Base-by-base conservation (phyloP, 2,797 vertebrate species). In the Sitta carolinensis region DNA sequence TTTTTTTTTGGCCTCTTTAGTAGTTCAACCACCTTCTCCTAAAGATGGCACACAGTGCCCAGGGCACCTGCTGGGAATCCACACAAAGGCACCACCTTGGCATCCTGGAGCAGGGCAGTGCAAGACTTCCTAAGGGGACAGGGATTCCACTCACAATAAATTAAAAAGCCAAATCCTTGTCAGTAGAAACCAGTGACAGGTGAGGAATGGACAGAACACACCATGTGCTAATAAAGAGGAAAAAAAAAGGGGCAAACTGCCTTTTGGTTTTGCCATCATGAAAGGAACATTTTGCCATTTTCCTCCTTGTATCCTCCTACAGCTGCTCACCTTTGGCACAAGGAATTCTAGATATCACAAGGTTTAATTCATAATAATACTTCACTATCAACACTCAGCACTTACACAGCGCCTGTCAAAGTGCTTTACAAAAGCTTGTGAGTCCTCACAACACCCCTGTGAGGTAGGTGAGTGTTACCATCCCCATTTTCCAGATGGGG, bases 361-460 rank as follows among this genome's bases (percentile, higher is more conserved):
- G 73, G 43, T 70, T 94, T 69, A 63, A 55, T 73, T 68, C 82
- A 88, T 66, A 95, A 72, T n/a, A 96, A 94, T 90, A 97, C 94
- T 95, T 89, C 79, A 84, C 67, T 32, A 69, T 64, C 92, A 84
- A 91, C 87, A 79, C 96, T 81, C 89, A 91, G 95, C 95, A 93
- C 96, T 92, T 75, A 84, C 79, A 84, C 22, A 88, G 94, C 73
- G 73, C 94, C 82, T 29, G 80, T 73, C 95, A 96, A 94, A 96
- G 94, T 95, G 95, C 96, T 96, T 97, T 92, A 92, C 92, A 93
- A 94, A 95, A 91, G 79, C 80, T 48, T 50, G 87, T 43, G 95
- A 84, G 87, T 76, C 96, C 96, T 97, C 95, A 97, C 95, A 96
- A 97, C 94, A 96, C 76, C 96, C 96, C 89, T 97, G 96, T 96